Evolutionary conservation across 2,888 invertebrate species (phyloP).

Genomic region (Scaptomyza flava): DNA sequence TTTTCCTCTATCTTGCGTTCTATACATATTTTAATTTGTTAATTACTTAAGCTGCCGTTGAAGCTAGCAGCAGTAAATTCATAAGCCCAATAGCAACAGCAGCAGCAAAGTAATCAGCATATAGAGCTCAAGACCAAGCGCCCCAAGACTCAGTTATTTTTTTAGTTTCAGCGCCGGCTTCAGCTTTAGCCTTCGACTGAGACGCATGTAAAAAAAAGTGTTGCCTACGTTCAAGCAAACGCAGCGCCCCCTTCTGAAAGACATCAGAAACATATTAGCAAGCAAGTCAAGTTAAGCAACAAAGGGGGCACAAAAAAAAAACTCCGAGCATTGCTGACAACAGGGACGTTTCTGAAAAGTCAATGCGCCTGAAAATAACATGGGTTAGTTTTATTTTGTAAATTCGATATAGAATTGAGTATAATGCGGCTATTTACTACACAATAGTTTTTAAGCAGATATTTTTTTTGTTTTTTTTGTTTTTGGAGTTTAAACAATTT

Average conservation of each 20-base stretch:
- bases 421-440: not conserved
- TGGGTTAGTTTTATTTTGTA: not conserved
- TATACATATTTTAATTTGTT: slow-evolving; percentile 76
- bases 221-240: slow-evolving; percentile 31
- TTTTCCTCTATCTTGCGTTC: slow-evolving; percentile 32
- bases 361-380: not conserved
- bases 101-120: slow-evolving; percentile 71
- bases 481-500: no score
- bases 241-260: slow-evolving; percentile 34
- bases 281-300: slow-evolving; percentile 48
- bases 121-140: slow-evolving; percentile 35
- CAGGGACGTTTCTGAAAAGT: slow-evolving; percentile 22
- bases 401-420: not conserved
- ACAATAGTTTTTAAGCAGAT: no score
- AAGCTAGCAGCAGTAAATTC: slow-evolving; percentile 60
- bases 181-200: slow-evolving; percentile 26
- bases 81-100: slow-evolving; percentile 60
- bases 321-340: slow-evolving; percentile 11
- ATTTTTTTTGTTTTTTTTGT: no score
- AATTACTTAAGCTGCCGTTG: slow-evolving; percentile 71
- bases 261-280: slow-evolving; percentile 78
- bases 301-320: slow-evolving; percentile 14
- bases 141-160: slow-evolving; percentile 21
- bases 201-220: slow-evolving; percentile 46
- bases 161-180: slow-evolving; percentile 19